Base-by-base conservation (phyloP, 2,888 invertebrate genomes). In the Harmothoe impar region DNA sequence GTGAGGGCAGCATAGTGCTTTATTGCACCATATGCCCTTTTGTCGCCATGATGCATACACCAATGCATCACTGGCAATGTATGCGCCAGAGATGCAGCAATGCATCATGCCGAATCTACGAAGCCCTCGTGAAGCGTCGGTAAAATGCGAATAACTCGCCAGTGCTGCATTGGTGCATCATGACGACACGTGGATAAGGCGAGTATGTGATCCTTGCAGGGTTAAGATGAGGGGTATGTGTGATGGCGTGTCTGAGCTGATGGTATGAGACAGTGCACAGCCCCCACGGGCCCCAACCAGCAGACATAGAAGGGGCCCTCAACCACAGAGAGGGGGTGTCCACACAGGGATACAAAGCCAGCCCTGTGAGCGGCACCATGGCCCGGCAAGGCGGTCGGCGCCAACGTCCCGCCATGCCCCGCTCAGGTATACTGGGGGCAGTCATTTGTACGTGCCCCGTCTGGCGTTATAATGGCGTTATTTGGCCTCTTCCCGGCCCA, bases 391-490 rank as follows among this genome's bases (percentile, higher is more conserved):
- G 15, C 72, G 72, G 25, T 17, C 23, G 84, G 84, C 84, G 84
- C 84, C 84, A 43, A 17, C 51, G 33, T 17, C n/a, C 81, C 1
- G 72, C 25, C 35, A 1, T 23, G 84, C 43, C 35, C 35, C 20
- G 23, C 29, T 43, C 84, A 84, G 33, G 31, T 78, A 25, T 78
- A n/a, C n/a, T n/a, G 78, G 17, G n/a, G 84, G 43, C 43, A 43
- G 10, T 43, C 25, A 20, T 84, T 84, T 84, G 84, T 84, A 23
- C 84, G 84, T 51, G 84, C 84, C 25, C 84, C n/a, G 43, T 84
- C 25, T 43, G n/a, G 84, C 84, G 43, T 84, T 84, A 84, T 84
- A 84, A 84, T 84, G 84, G 84, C 43, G 84, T 84, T 84, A 84
- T 84, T 84, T 84, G 1, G 84, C 51, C 84, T 84, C 84, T 43